Evolutionary conservation across 2,113 vertebrate species (phyloP), one percentile per base, ranked within the genome.

Genomic region (Eublepharis macularius): DNA sequence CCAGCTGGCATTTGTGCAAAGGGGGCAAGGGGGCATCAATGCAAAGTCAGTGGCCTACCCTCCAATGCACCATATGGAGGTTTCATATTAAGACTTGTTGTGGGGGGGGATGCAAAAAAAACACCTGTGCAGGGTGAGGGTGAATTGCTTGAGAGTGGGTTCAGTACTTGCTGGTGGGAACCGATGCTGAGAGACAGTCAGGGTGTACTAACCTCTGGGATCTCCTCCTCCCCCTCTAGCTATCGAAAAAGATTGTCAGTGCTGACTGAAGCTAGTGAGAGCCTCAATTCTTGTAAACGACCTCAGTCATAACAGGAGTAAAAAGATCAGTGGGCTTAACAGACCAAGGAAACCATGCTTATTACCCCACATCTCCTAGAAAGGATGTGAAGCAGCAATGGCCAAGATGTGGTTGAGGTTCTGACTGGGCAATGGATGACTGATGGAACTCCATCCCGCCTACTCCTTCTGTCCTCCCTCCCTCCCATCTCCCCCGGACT

Each of bases 261-360:
- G 87, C 89, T 94, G 90, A 89, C 93, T 87, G 95, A 92, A 93
- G 90, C 93, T 94, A 24, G 54, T 21, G 24, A 79, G 70, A 90
- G 80, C 75, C 91, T 90, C 87, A 91, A 93, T 98, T 98, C 97
- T 98, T 96, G 97, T 97, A 98, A 98, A 96, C 95, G 95, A 93
- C 91, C 92, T 90, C 94, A 92, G 41, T 93, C 83, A 85, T 94
- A 94, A 91, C 94, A 93, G 94, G 90, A 94, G 97, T 96, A 96
- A 94, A 87, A 94, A 92, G 94, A 96, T 93, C 92, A 89, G 88
- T 95, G 69, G 47, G 90, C 92, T 90, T 94, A 89, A 36, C 95
- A 54, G 66, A 68, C 0, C 12, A 69, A 69, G 86, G 75, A 69
- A 73, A 74, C 69, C 85, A 45, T 32, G 85, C 43, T 43, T 84